Evolutionary conservation across 2,797 vertebrate species (phyloP), one percentile per base, ranked within the genome.

Genomic region (Sitta carolinensis): DNA sequence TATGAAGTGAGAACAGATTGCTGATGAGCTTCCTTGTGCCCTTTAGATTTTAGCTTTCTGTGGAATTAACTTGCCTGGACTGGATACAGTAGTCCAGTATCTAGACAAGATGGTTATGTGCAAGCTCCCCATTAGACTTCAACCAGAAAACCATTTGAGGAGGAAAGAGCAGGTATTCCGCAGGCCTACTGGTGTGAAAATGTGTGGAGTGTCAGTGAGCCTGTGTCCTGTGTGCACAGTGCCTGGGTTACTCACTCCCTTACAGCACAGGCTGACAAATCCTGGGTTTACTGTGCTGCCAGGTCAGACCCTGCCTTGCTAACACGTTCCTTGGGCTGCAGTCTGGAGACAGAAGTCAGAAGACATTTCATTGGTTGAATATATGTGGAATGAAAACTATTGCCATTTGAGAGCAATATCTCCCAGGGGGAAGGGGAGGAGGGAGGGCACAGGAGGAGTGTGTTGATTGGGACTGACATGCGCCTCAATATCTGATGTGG

Each of bases 401-500:
- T 58, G 51, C 88, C 43, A 23, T 90, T 87, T 73, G 83, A 96
- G 72, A 86, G 79, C 13, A 3, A 36, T 59, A 54, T 87, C 72
- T 73, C 61, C 11, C 1, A 8, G 30, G 42, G 87, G 62, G 36
- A 66, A 78, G 51, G 25, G 38, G 25, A 59, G 72, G 43, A 51
- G 74, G 52, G n/a, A 20, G 42, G 13, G 27, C 25, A 16, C 42
- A 26, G 59, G 25, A 62, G 50, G 30, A 92, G 87, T 12, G 89
- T 94, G 93, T 73, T 94, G 96, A 88, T 90, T 96, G 83, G 89
- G 95, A 97, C 95, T 97, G 98, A 97, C 97, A 94, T 93, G 96
- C 36, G 76, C 91, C 93, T 76, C 79, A 95, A 84, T 94, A 91
- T 96, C 93, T 91, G 93, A 93, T 92, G 95, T 79, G 93, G 97